Conservation (phyloP, 2,888 invertebrate genomes). For the Pherbina coryleti region DNA sequence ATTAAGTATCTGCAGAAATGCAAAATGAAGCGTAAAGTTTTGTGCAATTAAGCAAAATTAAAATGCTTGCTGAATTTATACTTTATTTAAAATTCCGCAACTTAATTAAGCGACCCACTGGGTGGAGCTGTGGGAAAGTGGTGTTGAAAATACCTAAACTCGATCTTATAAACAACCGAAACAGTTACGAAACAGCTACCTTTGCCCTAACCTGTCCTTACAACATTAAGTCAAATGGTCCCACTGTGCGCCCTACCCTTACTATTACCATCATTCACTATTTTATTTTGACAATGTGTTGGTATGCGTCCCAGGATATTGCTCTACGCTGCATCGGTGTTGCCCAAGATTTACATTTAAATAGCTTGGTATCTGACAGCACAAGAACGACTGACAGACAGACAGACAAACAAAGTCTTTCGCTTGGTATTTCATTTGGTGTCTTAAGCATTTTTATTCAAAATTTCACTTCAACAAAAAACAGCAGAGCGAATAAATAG, state of each 20-base stretch:
- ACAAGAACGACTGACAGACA: background rate
- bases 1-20: background rate
- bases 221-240: background rate
- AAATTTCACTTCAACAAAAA: constrained; percentile 6
- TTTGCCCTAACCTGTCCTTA: too few species aligned
- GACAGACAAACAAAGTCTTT: background rate
- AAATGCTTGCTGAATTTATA: too few species aligned
- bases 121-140: too few species aligned
- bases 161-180: too few species aligned
- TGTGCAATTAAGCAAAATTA: too few species aligned
- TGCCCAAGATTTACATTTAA: constrained; percentile 36
- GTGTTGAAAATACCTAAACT: background rate
- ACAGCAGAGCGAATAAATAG: background rate
- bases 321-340: background rate
- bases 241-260: background rate
- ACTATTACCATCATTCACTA: background rate
- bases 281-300: constrained; percentile 20
- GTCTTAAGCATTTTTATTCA: constrained; percentile 6
- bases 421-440: constrained; percentile 17
- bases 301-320: constrained; percentile 2
- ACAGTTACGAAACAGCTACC: too few species aligned
- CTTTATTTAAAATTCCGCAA: background rate
- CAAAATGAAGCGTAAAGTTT: too few species aligned
- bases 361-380: constrained; percentile 5
- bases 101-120: background rate